A percentile compares a stretch with the other conserved stretches of the same genome.
Evolutionary conservation across 2,113 vertebrate genomes (phyloP).

Genomic region (Amazona guildingii): DNA sequence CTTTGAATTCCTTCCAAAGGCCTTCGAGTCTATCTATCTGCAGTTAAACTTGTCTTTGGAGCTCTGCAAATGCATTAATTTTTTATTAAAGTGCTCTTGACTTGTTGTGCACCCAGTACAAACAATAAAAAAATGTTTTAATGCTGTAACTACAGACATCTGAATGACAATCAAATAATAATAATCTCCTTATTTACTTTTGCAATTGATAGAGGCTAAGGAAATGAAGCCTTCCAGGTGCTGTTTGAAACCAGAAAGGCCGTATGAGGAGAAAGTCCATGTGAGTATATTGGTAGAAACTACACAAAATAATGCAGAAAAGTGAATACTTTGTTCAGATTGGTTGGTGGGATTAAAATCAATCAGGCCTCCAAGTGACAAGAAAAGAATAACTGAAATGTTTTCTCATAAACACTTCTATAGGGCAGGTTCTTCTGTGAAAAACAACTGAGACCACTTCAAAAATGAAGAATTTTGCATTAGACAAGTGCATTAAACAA

Average conservation of each 20-base stretch:
- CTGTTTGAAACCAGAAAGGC: not conserved
- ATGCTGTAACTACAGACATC: not conserved
- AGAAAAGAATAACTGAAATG: not conserved
- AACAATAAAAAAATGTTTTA: not conserved
- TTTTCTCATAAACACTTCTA: not conserved
- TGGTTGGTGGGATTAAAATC: not conserved
- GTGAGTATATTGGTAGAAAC: not conserved
- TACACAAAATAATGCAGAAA: not conserved
- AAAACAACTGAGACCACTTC: not conserved
- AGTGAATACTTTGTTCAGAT: not conserved
- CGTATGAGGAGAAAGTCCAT: not conserved
- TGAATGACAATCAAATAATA: not conserved
- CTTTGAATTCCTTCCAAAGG: not conserved
- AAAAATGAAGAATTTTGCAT: not conserved
- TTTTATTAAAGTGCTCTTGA: not conserved
- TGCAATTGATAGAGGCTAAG: not conserved
- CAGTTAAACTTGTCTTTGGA: not conserved
- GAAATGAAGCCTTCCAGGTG: not conserved
- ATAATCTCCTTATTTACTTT: not conserved
- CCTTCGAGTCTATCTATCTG: not conserved
- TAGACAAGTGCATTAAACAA: not conserved
- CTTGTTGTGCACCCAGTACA: not conserved
- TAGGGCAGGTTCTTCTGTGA: not conserved
- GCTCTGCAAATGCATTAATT: not conserved
- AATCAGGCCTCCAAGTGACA: not conserved